Percentiles rank a stretch among this genome's conserved stretches.
These are phyloP conservation scores for Tarsius wallacei DNA, from an alignment of 2,797 vertebrate species.

Conservation along the genomic window DNA sequence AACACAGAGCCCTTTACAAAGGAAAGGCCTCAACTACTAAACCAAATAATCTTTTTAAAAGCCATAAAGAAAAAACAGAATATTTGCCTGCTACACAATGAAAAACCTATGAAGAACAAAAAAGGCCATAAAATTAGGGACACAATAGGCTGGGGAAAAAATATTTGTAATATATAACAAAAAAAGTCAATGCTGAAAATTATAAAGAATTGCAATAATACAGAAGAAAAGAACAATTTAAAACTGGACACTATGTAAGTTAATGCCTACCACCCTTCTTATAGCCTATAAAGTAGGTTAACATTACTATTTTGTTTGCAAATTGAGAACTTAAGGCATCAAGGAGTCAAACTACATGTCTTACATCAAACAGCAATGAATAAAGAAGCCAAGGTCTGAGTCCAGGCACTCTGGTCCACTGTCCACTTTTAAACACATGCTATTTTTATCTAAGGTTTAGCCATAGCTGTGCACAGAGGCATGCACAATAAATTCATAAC, in stretches of 20 bases:
- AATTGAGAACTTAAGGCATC: not conserved
- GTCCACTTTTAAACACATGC: not conserved
- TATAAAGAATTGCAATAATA: not conserved
- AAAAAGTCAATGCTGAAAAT: not conserved
- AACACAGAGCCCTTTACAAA: not conserved
- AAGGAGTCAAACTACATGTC: not conserved
- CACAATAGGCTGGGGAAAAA: not conserved
- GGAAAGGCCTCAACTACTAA: not conserved
- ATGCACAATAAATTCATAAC: accelerated
- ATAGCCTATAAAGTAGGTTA: not conserved
- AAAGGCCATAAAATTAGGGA: not conserved
- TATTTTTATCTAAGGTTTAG: not conserved
- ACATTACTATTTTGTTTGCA: not conserved
- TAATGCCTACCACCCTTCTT: not conserved
- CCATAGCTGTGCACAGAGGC: not conserved
- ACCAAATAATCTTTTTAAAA: not conserved
- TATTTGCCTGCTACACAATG: not conserved
- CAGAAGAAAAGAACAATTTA: not conserved
- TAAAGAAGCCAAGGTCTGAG: not conserved
- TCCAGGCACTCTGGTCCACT: not conserved
- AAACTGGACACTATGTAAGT: not conserved
- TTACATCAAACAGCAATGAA: not conserved
- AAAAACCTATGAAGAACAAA: not conserved
- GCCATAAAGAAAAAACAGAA: not conserved
- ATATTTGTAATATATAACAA: not conserved